Base-by-base conservation (phyloP, 2,113 vertebrate genomes). In the Chaetorhynchus papuensis region DNA sequence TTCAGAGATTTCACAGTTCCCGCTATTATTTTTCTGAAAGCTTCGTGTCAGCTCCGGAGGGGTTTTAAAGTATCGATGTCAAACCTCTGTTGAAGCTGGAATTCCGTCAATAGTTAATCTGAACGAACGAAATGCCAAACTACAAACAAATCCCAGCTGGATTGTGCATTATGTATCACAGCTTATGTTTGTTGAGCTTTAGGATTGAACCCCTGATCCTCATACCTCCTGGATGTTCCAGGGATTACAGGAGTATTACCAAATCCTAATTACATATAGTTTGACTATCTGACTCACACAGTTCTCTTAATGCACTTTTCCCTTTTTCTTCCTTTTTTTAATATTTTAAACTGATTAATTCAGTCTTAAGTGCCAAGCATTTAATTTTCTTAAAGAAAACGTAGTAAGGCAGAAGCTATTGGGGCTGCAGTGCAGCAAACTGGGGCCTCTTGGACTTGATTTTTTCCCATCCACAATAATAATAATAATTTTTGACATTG, bases 221-320 rank as follows among this genome's bases (percentile, higher is more conserved):
- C 60, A 71, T 22, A 80, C 91, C 95, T 97, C 97, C 96, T 95
- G 89, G 94, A 97, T 97, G 94, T 97, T 96, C 91, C 88, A 92
- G 96, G 97, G 97, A 98, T 98, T 98, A 98, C 93, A 84, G 95
- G 72, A 87, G 97, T 83, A 97, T 98, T 98, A 98, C 90, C 92
- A 69, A 76, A 93, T 97, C 96, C 96, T 98, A 98, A 98, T 98
- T 98, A 97, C 95, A 60, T 45, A 87, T 94, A 92, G 93, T 90
- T 72, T 68, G 96, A 80, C 96, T 98, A 95, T 98, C 97, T 94
- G 94, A 94, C 95, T 92, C 31, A 63, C 87, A 50, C 97, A 97
- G 96, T 63, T 94, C 93, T 96, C 91, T 96, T 90, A 93, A 95
- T 85, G 93, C 74, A 89, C 49, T 94, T 96, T 96, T 74, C 10